Base-by-base conservation (phyloP, 2,888 invertebrate genomes). In the Agrilus biguttatus region DNA sequence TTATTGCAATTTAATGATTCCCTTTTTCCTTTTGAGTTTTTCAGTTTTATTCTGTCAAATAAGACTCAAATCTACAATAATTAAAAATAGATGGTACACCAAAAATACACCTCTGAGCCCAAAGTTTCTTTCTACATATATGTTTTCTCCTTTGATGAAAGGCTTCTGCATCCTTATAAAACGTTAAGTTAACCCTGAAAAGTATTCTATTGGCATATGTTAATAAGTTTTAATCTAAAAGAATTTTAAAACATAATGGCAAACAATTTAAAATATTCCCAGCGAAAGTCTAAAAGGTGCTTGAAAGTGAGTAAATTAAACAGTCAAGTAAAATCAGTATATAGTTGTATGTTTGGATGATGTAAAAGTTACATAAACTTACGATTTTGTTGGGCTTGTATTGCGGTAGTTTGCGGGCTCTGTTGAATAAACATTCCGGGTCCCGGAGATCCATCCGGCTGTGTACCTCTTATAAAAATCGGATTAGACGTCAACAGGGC, bases 381-480 rank as follows among this genome's bases (percentile, higher is more conserved):
- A 80, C 80, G 77, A 66, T 80, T 80, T 52, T 78, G 79, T 51
- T 74, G 72, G 1, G 79, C 67, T 57, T 79, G 80, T 43, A 80
- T 72, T 8, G 68, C 56, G 8, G 63, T 57, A 62, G 80, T 78
- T 48, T 77, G 77, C 12, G 87, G 85, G 51, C 80, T 82, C 51
- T 78, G 79, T 55, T 83, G 84, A 53, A 90, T 87, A 60, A 86
- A 89, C 84, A 91, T 85, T 32, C 80, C 76, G 2, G 73, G 68
- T 13, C 78, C 75, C 1, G 72, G 68, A 1, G 73, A 69, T 7
- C 73, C 75, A 59, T 88, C 88, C 2, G 80, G 78, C 58, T 86
- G 88, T 1, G 82, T 74, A 14, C 86, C 84, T 35, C 89, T 68
- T 51, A 90, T 88, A 62, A 84, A 83, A 55, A 89, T 87, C 7